Percentiles rank a stretch among this genome's conserved stretches.
phyloP scores from a whole-genome alignment of 2,113 vertebrate species.

The Coptodon bakossiorum region DNA sequence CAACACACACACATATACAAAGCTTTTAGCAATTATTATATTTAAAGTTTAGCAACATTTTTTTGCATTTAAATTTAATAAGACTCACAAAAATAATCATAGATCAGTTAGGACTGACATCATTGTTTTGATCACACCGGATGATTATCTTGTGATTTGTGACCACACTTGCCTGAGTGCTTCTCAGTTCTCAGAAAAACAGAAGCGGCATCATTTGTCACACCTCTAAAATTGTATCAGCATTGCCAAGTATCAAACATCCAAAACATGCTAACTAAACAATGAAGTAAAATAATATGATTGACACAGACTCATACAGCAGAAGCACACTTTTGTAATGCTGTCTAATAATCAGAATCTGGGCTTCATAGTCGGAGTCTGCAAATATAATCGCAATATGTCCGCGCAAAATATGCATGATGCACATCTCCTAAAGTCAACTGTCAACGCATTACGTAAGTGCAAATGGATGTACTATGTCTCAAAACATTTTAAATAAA shows the following conservation, averaged over 20 bases:
- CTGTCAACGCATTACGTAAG: not conserved
- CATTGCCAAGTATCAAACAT: not conserved
- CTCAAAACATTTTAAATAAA: not conserved
- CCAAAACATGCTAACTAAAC: not conserved
- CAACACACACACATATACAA: not conserved
- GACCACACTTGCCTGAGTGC: not conserved
- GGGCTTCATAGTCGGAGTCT: not conserved
- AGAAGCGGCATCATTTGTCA: not conserved
- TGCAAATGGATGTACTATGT: not conserved
- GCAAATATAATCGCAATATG: not conserved
- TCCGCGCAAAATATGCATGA: not conserved
- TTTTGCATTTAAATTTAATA: fast-evolving
- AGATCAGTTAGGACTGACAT: not conserved
- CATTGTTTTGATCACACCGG: not conserved
- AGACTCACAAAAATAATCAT: not conserved
- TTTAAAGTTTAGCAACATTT: not conserved
- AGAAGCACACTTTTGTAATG: not conserved
- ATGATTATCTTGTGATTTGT: not conserved
- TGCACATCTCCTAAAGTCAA: not conserved
- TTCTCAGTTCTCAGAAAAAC: not conserved
- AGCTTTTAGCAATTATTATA: not conserved
- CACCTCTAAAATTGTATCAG: not conserved
- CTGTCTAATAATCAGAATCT: not conserved
- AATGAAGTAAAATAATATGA: not conserved
- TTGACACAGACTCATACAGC: not conserved